Evolutionary conservation across 2,113 vertebrate genomes (phyloP).

Genomic region (Pterocles burchelli): DNA sequence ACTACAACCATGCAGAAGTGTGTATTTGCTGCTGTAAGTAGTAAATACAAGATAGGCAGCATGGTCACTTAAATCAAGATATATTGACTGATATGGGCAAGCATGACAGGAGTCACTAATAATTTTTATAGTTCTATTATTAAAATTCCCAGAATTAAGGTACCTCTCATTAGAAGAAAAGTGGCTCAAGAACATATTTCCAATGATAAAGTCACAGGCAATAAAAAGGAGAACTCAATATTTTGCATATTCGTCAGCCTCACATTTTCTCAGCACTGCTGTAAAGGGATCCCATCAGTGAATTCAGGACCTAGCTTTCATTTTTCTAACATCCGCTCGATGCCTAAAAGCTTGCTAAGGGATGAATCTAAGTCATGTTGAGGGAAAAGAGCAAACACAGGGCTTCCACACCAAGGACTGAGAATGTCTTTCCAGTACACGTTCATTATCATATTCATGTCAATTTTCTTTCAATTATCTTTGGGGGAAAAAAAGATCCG

Average conservation of each 20-base stretch:
- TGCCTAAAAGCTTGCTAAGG: background rate
- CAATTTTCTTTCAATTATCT: background rate
- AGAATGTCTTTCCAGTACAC: background rate
- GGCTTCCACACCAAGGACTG: background rate
- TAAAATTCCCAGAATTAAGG: background rate
- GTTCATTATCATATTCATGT: background rate
- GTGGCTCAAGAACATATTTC: accelerated
- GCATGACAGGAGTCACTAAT: background rate
- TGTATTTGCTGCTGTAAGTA: background rate
- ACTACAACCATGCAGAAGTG: background rate
- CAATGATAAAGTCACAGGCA: background rate
- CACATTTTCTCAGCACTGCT: background rate
- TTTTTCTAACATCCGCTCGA: background rate
- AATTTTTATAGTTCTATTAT: background rate
- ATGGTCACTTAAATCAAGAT: background rate
- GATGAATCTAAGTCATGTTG: background rate
- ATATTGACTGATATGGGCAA: too few relatives aligned
- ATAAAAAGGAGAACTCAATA: background rate
- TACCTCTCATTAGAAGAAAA: background rate
- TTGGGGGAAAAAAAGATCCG: background rate
- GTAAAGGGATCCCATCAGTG: background rate
- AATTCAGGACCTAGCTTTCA: background rate
- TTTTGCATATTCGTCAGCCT: background rate
- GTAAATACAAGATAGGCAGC: background rate
- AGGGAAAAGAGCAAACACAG: background rate